Conservation (phyloP, 1,140 invertebrate genomes). For the Drosophila pseudoobscura region DNA sequence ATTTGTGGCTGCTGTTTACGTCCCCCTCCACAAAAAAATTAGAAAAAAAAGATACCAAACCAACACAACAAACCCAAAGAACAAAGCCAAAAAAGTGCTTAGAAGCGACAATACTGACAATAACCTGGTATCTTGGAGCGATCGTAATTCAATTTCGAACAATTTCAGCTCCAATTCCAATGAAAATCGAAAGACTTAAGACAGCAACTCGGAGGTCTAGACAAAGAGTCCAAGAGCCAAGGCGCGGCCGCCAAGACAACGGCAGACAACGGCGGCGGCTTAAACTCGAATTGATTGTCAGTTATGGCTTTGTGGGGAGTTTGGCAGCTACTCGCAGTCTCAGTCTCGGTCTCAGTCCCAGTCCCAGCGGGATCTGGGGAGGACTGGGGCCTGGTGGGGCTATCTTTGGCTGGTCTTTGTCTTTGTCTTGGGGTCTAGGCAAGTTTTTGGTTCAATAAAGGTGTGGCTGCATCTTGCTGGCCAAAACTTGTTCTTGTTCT, state of each 20-base stretch:
- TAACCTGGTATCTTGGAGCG: slow-evolving; percentile 24
- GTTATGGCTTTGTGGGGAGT: slow-evolving; percentile 62
- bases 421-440: slow-evolving; percentile 31
- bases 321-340: slow-evolving; percentile 18
- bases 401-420: slow-evolving; percentile 36
- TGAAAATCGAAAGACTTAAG: slow-evolving; percentile 72
- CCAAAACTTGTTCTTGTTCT: slow-evolving; percentile 60
- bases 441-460: slow-evolving; percentile 34
- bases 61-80: slow-evolving; percentile 6
- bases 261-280: slow-evolving; percentile 21
- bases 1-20: slow-evolving; percentile 60
- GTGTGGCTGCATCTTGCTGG: slow-evolving; percentile 61
- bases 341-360: background rate
- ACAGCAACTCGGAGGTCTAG: slow-evolving; percentile 62
- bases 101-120: slow-evolving; percentile 47
- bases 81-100: slow-evolving; percentile 24
- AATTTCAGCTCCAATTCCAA: slow-evolving; percentile 43
- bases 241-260: slow-evolving; percentile 7
- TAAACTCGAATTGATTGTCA: slow-evolving; percentile 73
- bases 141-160: slow-evolving; percentile 68
- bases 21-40: background rate
- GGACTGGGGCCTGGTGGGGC: background rate
- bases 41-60: background rate
- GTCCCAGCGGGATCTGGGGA: slow-evolving; percentile 24
- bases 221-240: slow-evolving; percentile 59